Percentiles rank a stretch among this genome's conserved stretches.
Evolutionary conservation across 2,888 invertebrate genomes (phyloP).

Genomic region (Psococerastis gibbosa): DNA sequence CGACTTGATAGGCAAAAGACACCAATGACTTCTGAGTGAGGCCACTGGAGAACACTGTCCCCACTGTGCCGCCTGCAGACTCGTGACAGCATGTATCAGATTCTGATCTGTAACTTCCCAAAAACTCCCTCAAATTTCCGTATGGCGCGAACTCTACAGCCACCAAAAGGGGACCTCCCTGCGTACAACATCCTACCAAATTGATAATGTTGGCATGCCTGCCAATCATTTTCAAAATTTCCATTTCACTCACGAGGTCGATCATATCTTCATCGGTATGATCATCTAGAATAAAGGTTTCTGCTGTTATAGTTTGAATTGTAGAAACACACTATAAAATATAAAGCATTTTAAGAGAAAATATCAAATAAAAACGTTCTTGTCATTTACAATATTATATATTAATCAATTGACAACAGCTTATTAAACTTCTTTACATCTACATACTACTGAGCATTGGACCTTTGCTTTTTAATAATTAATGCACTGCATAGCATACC

Average conservation of each 20-base stretch:
- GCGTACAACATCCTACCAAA: constrained; percentile 91
- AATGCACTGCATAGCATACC: too few species aligned
- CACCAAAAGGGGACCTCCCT: constrained; percentile 73
- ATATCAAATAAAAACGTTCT: too few species aligned
- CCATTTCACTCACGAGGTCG: constrained; percentile 94
- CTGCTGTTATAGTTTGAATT: too few species aligned
- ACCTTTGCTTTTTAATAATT: too few species aligned
- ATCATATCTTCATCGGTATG: constrained; percentile 95
- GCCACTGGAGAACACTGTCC: constrained; percentile 43
- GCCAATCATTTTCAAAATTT: constrained; percentile 98
- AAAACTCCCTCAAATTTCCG: constrained; percentile 87
- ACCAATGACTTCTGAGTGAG: constrained; percentile 86
- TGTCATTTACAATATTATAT: too few species aligned
- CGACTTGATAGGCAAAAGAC: constrained; percentile 92
- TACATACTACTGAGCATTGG: too few species aligned
- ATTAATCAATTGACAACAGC: too few species aligned
- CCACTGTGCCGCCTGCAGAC: constrained; percentile 41
- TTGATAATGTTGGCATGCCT: constrained; percentile 96
- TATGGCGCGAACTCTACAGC: constrained; percentile 78
- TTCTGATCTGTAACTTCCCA: constrained; percentile 68
- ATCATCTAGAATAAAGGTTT: constrained; percentile 65
- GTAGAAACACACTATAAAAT: too few species aligned
- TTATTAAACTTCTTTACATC: too few species aligned
- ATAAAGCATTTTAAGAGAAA: too few species aligned
- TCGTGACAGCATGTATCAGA: constrained; percentile 45